A percentile compares a stretch with the other conserved stretches of the same genome.
Conservation (phyloP, 2,888 invertebrate genomes). For the Cataglyphis cursor region DNA sequence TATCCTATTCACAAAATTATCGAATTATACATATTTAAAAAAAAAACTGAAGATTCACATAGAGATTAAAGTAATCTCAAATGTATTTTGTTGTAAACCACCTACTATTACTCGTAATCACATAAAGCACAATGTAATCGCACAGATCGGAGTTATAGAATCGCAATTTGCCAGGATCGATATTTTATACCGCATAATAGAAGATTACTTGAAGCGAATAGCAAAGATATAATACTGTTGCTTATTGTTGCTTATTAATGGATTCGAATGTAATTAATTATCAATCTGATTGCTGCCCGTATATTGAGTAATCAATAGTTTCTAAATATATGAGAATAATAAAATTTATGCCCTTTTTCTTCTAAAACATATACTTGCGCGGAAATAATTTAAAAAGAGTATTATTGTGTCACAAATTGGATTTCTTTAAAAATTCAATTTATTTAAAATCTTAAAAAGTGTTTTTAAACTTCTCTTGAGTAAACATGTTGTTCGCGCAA, state of each 20-base stretch:
- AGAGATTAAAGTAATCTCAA: neutral
- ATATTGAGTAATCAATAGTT: conserved; percentile 8
- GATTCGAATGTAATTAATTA: conserved; percentile 40
- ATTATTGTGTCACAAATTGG: neutral
- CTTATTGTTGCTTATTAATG: conserved; percentile 42
- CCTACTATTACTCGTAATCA: conserved; percentile 25
- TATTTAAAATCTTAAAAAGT: neutral
- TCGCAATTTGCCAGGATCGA: conserved; percentile 20
- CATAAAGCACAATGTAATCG: conserved; percentile 1
- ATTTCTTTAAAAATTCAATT: neutral
- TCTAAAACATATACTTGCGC: neutral
- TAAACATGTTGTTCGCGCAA: neutral
- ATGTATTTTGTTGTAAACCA: conserved; percentile 20
- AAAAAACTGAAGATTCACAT: neutral
- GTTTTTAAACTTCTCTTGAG: neutral
- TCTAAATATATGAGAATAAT: neutral
- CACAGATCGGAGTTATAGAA: conserved; percentile 20
- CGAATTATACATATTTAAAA: neutral
- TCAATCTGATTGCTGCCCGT: conserved; percentile 8
- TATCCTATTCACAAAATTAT: neutral
- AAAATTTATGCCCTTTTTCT: neutral
- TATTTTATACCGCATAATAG: conserved; percentile 44
- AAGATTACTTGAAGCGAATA: conserved; percentile 14
- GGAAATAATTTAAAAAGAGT: neutral
- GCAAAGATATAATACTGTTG: conserved; percentile 12